Percentiles rank a stretch among this genome's conserved stretches.
Conservation (phyloP, 2,113 vertebrate species). For the Martes martes region DNA sequence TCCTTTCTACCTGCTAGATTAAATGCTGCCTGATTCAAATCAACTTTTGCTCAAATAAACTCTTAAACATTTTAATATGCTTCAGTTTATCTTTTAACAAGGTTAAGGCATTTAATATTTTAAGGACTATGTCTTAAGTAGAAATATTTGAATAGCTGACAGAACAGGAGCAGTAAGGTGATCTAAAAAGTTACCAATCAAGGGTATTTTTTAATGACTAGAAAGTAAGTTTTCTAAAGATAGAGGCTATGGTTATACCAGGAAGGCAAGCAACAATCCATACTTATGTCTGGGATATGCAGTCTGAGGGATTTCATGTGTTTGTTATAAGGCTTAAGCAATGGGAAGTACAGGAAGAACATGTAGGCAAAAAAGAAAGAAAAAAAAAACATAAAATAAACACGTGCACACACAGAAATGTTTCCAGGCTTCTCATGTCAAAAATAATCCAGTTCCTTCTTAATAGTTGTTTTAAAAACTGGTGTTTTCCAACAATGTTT, state of each 20-base stretch:
- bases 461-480: slow-evolving; percentile 10
- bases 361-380: background rate
- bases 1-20: background rate
- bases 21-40: background rate
- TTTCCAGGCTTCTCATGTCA: background rate
- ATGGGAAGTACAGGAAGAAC: background rate
- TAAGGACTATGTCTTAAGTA: background rate
- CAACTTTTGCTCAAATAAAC: background rate
- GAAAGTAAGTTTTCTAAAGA: slow-evolving; percentile 24
- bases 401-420: background rate
- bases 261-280: background rate
- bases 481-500: background rate
- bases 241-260: background rate
- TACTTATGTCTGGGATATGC: background rate
- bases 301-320: background rate
- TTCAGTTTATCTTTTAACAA: background rate
- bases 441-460: slow-evolving; percentile 7
- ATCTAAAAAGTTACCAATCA: background rate
- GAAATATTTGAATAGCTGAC: background rate
- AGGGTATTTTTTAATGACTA: slow-evolving; percentile 21
- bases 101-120: background rate
- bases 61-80: background rate
- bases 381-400: background rate
- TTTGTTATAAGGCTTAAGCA: background rate
- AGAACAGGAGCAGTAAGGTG: background rate